Base-by-base conservation (phyloP, 1,140 invertebrate species). In the Drosophila grimshawi region DNA sequence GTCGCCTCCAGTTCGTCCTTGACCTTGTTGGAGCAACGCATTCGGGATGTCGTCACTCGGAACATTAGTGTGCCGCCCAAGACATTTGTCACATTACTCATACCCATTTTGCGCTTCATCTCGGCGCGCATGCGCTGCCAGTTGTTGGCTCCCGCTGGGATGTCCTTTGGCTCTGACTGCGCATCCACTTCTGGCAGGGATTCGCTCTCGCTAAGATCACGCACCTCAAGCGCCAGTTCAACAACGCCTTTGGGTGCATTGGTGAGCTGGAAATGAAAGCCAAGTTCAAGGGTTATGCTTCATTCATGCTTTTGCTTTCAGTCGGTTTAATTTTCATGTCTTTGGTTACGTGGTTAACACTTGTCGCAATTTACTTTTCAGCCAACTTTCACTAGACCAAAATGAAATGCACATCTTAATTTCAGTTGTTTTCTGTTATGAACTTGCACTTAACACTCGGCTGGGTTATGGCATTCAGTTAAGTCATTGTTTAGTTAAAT, bases 21-120 rank as follows among this genome's bases (percentile, higher is more conserved):
- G 8, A 92, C 91, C 72, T 92, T 92, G 48, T 91, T 91, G 55
- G 91, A 89, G 66, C 91, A 92, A 0, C 91, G 89, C 91, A 92
- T 92, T 46, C 86, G 75, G 3, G 91, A 53, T 0, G 91, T 92
- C 2, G 91, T 91, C 8, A 92, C 72, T 4, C 90, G 76, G 3
- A 92, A 63, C 29, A 81, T 10, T 5, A 90, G 75, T 5, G 57
- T 69, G 0, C 71, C 75, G 2, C 76, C 63, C 4, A 64, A 37
- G 3, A 53, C 46, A 6, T 30, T 76, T 4, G 48, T 52, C 1
- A 71, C 81, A 74, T 92, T 91, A 56, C 80, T 86, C 1, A 92
- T 82, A 43, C 88, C 90, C 73, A 92, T 92, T 55, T 92, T 92
- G 6, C 85, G 81, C 60, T 91, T 91, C 30, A 92, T 49, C 29